A percentile compares a stretch with the other conserved stretches of the same genome.
Conservation (phyloP, 2,888 invertebrate species). For the Nemurella pictetii region DNA sequence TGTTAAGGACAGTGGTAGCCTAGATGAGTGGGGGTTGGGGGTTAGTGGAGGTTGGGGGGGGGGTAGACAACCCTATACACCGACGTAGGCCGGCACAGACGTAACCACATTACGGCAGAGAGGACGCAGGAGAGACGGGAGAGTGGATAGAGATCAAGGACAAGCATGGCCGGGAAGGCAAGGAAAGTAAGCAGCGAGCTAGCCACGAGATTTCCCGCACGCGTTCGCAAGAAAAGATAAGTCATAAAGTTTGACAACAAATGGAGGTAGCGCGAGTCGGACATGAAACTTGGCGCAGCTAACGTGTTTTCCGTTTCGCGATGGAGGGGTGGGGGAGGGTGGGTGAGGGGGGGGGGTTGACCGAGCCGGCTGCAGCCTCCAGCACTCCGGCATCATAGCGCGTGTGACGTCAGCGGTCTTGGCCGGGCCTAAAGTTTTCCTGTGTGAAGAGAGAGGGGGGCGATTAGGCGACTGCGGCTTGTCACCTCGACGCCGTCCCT, state of each 20-base stretch:
- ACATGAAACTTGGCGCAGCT: not conserved
- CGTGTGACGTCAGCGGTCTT: slow-evolving; percentile 16
- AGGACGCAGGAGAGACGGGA: not conserved
- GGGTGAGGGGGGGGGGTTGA: not conserved
- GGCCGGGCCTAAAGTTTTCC: not conserved
- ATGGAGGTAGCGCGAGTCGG: not conserved
- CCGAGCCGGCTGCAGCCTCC: not conserved
- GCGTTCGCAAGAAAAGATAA: slow-evolving; percentile 17
- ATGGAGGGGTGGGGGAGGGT: not conserved
- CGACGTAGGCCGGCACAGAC: not conserved
- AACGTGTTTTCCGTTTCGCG: not conserved
- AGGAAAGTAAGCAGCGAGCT: not conserved
- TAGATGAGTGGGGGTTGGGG: not conserved
- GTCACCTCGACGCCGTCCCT: no score
- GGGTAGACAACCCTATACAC: not conserved
- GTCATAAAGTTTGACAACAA: slow-evolving; percentile 27
- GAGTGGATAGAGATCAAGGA: not conserved
- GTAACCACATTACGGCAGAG: not conserved
- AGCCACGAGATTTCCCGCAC: not conserved
- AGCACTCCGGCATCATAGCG: no score
- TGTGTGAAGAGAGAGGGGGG: no score
- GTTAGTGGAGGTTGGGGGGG: not conserved
- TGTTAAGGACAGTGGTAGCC: not conserved
- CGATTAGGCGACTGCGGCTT: not conserved
- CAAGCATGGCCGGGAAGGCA: not conserved